These are phyloP conservation scores for Lates japonicus DNA, from an alignment of 2,797 vertebrate genomes.

Conservation along the genomic window DNA sequence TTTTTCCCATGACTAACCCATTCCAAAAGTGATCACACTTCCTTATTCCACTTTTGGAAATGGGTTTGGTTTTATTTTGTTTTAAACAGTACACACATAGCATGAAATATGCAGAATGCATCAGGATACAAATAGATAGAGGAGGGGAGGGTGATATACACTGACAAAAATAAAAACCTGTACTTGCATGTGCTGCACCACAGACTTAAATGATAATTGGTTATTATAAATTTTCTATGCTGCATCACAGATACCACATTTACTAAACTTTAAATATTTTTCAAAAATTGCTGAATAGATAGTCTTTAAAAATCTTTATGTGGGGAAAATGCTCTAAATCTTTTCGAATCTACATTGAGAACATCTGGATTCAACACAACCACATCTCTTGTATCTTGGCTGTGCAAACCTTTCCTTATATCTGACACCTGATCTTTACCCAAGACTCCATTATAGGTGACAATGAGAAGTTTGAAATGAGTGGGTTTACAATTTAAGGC, in stretches of 20 bases:
- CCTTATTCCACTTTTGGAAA: slow-evolving; percentile 54
- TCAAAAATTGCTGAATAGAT: background rate
- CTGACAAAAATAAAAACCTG: background rate
- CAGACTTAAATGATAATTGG: too few species aligned
- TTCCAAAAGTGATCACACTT: slow-evolving; percentile 53
- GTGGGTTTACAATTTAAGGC: background rate
- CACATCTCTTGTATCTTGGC: background rate
- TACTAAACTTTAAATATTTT: background rate
- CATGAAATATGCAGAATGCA: background rate
- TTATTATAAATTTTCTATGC: too few species aligned
- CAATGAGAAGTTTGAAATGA: background rate
- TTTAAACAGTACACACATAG: slow-evolving; percentile 7
- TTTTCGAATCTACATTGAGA: background rate
- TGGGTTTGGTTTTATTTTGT: slow-evolving; percentile 26
- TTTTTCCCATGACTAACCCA: slow-evolving; percentile 55
- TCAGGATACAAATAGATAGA: background rate
- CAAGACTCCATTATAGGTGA: background rate
- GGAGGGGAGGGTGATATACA: background rate
- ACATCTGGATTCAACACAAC: background rate
- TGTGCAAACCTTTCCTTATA: background rate
- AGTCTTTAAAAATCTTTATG: background rate
- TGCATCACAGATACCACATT: background rate
- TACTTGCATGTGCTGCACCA: too few species aligned
- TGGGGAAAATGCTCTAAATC: background rate
- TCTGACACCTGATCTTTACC: background rate